These are phyloP conservation scores for Eulemur coronatus DNA, from an alignment of 2,797 vertebrate species.

Conservation along the genomic window DNA sequence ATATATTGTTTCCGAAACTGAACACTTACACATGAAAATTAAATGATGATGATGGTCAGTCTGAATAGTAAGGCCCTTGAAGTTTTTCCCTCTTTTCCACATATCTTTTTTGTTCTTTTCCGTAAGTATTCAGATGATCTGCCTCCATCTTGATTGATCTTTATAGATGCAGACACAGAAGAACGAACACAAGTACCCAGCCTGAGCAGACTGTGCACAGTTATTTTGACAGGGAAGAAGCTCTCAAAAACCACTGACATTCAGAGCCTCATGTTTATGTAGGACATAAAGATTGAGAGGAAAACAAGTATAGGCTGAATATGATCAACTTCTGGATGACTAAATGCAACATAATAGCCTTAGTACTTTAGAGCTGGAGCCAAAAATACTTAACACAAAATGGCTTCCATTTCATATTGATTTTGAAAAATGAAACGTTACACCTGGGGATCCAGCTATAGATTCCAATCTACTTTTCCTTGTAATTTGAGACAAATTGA, in stretches of 20 bases:
- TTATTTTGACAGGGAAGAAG: conserved; percentile 14
- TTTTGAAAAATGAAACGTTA: conserved; percentile 59
- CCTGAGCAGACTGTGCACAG: background rate
- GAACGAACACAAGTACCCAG: background rate
- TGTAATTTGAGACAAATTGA: conserved; percentile 61
- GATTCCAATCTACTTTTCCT: conserved; percentile 65
- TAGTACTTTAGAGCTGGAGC: conserved; percentile 30
- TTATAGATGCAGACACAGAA: background rate
- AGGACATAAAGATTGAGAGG: conserved; percentile 24
- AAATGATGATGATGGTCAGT: background rate
- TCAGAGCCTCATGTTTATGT: background rate
- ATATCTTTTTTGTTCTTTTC: background rate
- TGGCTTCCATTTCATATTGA: conserved; percentile 73
- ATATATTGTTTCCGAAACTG: background rate
- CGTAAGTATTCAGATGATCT: background rate
- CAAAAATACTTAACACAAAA: conserved; percentile 63
- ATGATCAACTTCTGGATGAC: conserved; percentile 21
- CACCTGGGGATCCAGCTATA: conserved; percentile 42
- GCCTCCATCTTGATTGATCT: background rate
- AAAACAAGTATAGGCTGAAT: background rate
- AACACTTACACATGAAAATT: background rate
- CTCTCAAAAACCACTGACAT: conserved; percentile 1
- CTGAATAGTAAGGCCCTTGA: background rate
- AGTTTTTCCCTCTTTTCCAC: background rate
- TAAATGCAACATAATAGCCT: conserved; percentile 7